Base-by-base conservation (phyloP, 2,888 invertebrate genomes). In the Alloscopus bannaensis region DNA sequence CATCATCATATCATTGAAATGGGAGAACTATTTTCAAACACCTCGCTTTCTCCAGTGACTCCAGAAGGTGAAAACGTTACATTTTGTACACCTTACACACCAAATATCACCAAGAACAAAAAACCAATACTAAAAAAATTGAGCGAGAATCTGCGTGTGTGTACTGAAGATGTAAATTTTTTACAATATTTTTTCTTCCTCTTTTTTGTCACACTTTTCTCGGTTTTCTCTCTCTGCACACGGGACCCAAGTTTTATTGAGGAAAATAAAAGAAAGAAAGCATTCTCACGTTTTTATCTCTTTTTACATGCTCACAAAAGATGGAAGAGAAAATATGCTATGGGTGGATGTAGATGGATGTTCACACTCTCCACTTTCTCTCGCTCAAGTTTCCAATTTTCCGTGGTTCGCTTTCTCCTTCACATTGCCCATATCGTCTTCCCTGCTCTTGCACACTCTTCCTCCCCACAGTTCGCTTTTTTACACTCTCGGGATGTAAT, bases 181-280 rank as follows among this genome's bases (percentile, higher is more conserved):
- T 71, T 60, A 70, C 42, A 42, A 40, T 71, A 71, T 62, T 62
- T 65, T 64, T 64, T n/a, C n/a, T n/a, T n/a, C n/a, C 64, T 65
- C 73, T 50, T 73, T n/a, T 65, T 65, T 73, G 64, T 73, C 65
- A 59, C 70, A 65, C 55, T 65, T 65, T 57, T 65, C 29, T 55
- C 20, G 13, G 47, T n/a, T n/a, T n/a, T n/a, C n/a, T n/a, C n/a
- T n/a, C n/a, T n/a, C n/a, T n/a, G n/a, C n/a, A n/a, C n/a, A n/a
- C n/a, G n/a, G n/a, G n/a, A n/a, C n/a, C n/a, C n/a, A 65, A 65
- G 65, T 73, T 73, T 65, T 65, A 65, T 73, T 73, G 73, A 42
- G 42, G 64, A 73, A 73, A 73, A 73, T 73, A 65, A 73, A 55
- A 73, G 73, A 52, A 62, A 42, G 20, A 72, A 55, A 65, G 55